These are phyloP conservation scores for Sterna hirundo DNA, from an alignment of 2,113 vertebrate species.

Conservation along the genomic window DNA sequence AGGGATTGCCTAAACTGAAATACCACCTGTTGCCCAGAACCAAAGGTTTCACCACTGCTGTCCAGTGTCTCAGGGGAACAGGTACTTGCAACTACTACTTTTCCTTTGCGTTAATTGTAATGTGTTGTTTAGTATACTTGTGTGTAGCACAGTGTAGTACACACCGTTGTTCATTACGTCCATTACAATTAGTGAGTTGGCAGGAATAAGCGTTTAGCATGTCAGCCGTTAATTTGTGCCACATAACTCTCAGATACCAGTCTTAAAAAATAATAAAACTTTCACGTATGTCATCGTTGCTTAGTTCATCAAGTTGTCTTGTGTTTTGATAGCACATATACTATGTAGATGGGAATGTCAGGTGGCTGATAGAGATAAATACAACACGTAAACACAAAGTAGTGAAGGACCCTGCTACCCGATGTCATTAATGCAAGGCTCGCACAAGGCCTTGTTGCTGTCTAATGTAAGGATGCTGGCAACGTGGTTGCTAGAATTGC, in stretches of 20 bases:
- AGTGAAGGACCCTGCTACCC: not conserved
- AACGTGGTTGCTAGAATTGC: not conserved
- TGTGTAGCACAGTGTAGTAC: not conserved
- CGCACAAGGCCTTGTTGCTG: not conserved
- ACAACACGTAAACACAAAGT: not conserved
- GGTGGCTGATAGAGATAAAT: not conserved
- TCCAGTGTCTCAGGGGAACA: conserved; percentile 94
- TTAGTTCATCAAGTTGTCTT: not conserved
- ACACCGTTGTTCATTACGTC: not conserved
- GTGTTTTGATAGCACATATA: not conserved
- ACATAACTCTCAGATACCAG: not conserved
- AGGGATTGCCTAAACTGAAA: conserved; percentile 93
- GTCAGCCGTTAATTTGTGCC: not conserved
- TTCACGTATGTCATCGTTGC: not conserved
- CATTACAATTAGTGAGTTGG: not conserved
- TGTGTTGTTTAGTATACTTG: not conserved
- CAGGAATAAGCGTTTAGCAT: not conserved
- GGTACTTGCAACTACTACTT: conserved; percentile 67
- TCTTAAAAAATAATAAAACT: not conserved
- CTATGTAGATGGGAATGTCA: not conserved
- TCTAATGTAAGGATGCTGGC: not conserved
- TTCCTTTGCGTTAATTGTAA: not conserved
- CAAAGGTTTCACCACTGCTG: conserved; percentile 96
- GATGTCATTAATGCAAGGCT: not conserved
- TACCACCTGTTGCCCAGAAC: conserved; percentile 95